Conservation (phyloP, 2,888 invertebrate species). For the Sphaeridia pumilis region DNA sequence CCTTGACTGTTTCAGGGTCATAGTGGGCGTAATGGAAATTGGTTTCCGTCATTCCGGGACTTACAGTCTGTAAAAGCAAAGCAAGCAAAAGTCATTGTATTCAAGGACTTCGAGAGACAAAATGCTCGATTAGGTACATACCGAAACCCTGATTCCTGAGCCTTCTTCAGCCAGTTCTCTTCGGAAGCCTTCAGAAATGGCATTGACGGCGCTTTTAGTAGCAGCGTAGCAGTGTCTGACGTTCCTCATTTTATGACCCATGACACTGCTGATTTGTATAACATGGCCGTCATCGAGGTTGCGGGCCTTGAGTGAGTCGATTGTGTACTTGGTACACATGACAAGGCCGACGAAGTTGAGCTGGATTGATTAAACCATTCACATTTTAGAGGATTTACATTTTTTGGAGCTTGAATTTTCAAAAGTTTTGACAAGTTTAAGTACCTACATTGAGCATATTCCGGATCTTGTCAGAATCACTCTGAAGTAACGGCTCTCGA, state of each 20-base stretch:
- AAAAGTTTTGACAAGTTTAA: not conserved
- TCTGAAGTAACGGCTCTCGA: constrained; percentile 17
- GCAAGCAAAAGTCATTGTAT: no score
- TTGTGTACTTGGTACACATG: constrained; percentile 3
- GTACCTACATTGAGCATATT: constrained; percentile 12
- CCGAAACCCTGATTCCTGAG: constrained; percentile 41
- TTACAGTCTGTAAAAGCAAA: constrained; percentile 10
- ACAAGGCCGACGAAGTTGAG: constrained; percentile 9
- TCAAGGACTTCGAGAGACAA: no score
- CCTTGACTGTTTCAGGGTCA: constrained; percentile 36
- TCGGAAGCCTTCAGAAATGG: constrained; percentile 45
- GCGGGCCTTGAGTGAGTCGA: constrained; percentile 5
- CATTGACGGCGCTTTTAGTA: constrained; percentile 47
- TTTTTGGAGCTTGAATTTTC: not conserved
- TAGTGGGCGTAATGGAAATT: constrained; percentile 22
- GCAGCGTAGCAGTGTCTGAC: constrained; percentile 43
- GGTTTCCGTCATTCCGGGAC: constrained; percentile 30
- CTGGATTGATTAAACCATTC: not conserved
- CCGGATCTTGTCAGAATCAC: constrained; percentile 5
- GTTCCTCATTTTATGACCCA: constrained; percentile 38
- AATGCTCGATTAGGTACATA: constrained; percentile 13
- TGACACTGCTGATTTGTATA: constrained; percentile 34
- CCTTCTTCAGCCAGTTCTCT: constrained; percentile 44
- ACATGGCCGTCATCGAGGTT: constrained; percentile 13
- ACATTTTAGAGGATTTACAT: not conserved